phyloP scores from a whole-genome alignment of 2,888 invertebrate species.

The Malthinus seriepunctatus region DNA sequence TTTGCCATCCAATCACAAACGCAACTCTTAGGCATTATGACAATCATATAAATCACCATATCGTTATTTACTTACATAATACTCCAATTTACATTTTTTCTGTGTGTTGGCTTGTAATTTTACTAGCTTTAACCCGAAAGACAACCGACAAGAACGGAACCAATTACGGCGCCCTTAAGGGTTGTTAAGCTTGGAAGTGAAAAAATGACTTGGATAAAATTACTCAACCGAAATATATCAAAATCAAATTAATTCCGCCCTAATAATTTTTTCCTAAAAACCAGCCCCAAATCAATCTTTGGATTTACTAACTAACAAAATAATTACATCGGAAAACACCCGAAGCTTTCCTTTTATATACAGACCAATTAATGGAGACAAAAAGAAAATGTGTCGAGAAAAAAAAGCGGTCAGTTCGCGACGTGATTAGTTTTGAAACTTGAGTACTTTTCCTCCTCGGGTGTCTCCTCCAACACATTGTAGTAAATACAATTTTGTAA shows the following conservation, averaged over 20 bases:
- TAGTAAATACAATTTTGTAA: constrained; percentile 20
- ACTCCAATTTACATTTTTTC: no score
- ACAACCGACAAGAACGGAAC: no score
- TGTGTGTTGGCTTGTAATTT: no score
- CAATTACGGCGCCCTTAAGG: no score
- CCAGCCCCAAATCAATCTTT: constrained; percentile 15
- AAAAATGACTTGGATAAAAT: background rate
- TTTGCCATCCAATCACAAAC: constrained; percentile 7
- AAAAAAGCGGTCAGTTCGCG: constrained; percentile 17
- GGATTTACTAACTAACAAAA: constrained; percentile 10
- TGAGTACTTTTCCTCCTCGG: constrained; percentile 9
- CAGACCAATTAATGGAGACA: constrained; percentile 17
- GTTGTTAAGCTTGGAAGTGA: no score
- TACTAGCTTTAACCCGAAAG: no score
- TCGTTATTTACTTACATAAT: no score
- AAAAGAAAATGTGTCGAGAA: constrained; percentile 10
- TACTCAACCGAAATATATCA: background rate
- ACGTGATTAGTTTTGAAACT: constrained; percentile 23
- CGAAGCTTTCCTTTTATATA: constrained; percentile 7
- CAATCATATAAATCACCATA: no score
- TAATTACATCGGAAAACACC: constrained; percentile 21
- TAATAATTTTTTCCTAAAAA: background rate
- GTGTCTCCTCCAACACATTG: constrained; percentile 9
- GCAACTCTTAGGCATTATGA: no score
- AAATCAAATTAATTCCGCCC: background rate